Base-by-base conservation (phyloP, 2,888 invertebrate genomes). In the Dorcus parallelipipedus region DNA sequence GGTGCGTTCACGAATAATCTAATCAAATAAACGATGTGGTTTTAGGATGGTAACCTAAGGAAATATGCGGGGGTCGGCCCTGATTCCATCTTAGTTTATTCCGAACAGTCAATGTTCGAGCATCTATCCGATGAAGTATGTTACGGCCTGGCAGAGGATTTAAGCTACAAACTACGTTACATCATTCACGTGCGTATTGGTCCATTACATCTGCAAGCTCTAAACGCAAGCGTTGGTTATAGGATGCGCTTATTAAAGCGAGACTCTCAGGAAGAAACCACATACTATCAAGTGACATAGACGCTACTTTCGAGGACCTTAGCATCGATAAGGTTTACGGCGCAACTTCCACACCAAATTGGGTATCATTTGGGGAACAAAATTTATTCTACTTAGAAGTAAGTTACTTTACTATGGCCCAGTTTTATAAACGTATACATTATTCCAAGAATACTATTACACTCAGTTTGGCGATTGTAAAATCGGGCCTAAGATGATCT, bases 111-210 rank as follows among this genome's bases (percentile, higher is more conserved):
- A 5, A 64, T 66, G 4, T 64, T 68, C 59, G 74, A 75, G 61
- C 70, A 71, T 56, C 59, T 76, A 48, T 66, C 73, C 8, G 73
- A 76, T 50, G 76, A 76, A 48, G 71, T 75, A 40, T 71, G 70
- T 52, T 68, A 70, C 55, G 61, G 67, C 39, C 65, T 78, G 48
- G 70, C 74, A 26, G 77, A 78, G 66, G 78, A 78, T 69, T 68
- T 78, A 33, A 77, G 76, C 61, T 77, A 76, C 60, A 76, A 75
- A 64, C 58, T 78, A 40, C 67, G 77, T 23, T 73, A 76, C 56
- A 71, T 78, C 39, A 73, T 78, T 54, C 72, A 77, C 66, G 78
- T 78, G 71, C 65, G 71, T 65, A 50, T 54, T 52, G 33, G 4
- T 26, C 41, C 9, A 26, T 52, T 3, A 43, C n/a, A 49, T 10